phyloP scores from a whole-genome alignment of 2,797 vertebrate species.

The Anguilla pacifica region DNA sequence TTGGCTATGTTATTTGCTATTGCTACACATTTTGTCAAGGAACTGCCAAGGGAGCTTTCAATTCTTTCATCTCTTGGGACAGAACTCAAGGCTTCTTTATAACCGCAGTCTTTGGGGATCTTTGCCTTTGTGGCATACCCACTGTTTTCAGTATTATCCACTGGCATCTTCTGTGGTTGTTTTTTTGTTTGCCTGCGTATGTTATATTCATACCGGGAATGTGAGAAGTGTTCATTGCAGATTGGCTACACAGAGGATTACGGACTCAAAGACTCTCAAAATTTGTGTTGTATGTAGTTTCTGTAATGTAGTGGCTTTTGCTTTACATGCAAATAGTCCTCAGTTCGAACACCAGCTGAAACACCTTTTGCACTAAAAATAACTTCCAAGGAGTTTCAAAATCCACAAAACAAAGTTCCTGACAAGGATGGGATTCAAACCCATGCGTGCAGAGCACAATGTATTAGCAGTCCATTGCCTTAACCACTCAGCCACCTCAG shows the following conservation, averaged over 20 bases:
- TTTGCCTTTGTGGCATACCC: neutral
- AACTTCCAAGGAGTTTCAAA: too few relatives aligned
- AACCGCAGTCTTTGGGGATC: neutral
- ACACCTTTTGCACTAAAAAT: too few relatives aligned
- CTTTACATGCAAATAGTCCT: too few relatives aligned
- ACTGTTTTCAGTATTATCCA: neutral
- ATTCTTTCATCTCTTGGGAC: neutral
- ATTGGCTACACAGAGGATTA: neutral
- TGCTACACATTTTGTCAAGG: neutral
- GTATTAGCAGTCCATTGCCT: slow-evolving; percentile 62
- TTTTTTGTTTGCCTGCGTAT: neutral
- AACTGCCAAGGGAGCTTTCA: neutral
- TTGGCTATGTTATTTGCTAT: neutral
- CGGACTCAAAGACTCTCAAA: too few relatives aligned
- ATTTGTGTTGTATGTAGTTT: too few relatives aligned
- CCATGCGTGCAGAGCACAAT: slow-evolving; percentile 88
- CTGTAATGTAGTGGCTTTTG: too few relatives aligned
- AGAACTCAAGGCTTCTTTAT: neutral
- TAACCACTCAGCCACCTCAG: slow-evolving; percentile 57
- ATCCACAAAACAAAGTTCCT: too few relatives aligned
- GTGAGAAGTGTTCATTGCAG: neutral
- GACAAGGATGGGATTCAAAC: slow-evolving; percentile 51
- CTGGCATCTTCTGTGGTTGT: neutral
- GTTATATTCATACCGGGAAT: neutral
- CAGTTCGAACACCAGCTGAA: too few relatives aligned